Percentiles rank a stretch among this genome's conserved stretches.
These are phyloP conservation scores for Anticlea derivata DNA, from an alignment of 2,888 invertebrate species.

Conservation along the genomic window DNA sequence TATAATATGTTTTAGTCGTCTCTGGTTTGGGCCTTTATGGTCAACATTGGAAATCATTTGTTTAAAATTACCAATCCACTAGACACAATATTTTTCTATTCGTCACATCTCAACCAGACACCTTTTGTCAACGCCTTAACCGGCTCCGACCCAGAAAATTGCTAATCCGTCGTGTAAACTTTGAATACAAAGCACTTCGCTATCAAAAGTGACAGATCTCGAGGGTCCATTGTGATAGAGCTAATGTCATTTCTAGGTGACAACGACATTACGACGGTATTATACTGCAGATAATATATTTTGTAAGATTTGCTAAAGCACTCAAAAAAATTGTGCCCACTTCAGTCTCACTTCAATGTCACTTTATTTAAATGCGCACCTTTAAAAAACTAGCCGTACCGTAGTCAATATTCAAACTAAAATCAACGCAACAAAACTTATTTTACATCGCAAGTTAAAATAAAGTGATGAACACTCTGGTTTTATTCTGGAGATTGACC, in stretches of 20 bases:
- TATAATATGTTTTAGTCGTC: no score
- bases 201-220: constrained; percentile 77
- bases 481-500: constrained; percentile 47
- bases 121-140: constrained; percentile 48
- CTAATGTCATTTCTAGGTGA: constrained; percentile 54
- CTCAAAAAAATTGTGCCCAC: no score
- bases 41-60: no score
- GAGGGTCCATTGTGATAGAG: constrained; percentile 57
- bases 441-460: neutral
- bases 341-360: neutral
- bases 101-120: constrained; percentile 22
- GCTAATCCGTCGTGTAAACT: constrained; percentile 68
- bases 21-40: no score
- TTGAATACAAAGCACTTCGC: constrained; percentile 53
- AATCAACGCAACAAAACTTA: neutral
- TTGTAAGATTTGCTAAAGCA: no score
- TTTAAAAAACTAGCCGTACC: neutral
- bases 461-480: constrained; percentile 17
- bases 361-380: no score
- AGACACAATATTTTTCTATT: neutral
- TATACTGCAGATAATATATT: constrained; percentile 39
- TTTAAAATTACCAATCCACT: no score
- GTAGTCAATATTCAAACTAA: neutral
- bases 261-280: constrained; percentile 33
- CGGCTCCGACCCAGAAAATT: constrained; percentile 57